phyloP scores from a whole-genome alignment of 64 coral and sea anemone genomes.

The Montipora sp. region DNA sequence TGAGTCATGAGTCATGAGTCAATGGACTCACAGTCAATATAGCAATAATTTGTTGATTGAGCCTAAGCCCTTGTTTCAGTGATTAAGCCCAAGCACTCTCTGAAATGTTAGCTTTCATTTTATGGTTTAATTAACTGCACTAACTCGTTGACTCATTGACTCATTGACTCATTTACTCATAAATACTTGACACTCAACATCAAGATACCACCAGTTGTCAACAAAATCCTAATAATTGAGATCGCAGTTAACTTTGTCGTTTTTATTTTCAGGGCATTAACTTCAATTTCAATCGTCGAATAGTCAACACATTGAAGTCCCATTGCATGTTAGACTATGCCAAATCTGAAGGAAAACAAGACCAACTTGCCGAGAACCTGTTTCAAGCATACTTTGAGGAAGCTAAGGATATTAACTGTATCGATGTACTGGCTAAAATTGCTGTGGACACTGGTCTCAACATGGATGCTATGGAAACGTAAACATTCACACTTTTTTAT shows the following conservation, averaged over 20 bases:
- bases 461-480: conserved; percentile 33
- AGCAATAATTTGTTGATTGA: no score
- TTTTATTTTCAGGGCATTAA: conserved; percentile 74
- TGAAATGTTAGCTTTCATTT: no score
- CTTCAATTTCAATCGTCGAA: conserved; percentile 72
- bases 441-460: conserved; percentile 80
- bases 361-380: conserved; percentile 76
- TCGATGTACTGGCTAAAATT: conserved; percentile 66
- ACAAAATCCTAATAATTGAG: no score
- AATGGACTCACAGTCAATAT: no score
- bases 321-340: conserved; percentile 97
- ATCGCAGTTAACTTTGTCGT: background rate
- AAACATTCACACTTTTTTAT: background rate
- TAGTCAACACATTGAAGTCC: conserved; percentile 90
- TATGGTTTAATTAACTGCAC: no score
- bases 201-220: no score
- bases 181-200: no score
- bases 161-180: no score
- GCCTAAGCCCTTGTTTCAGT: no score
- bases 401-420: conserved; percentile 68
- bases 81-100: no score
- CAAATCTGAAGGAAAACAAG: conserved; percentile 65
- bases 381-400: conserved; percentile 91
- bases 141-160: no score
- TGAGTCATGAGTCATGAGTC: no score